A percentile compares a stretch with the other conserved stretches of the same genome.
phyloP scores from a whole-genome alignment of 2,888 invertebrate genomes.

The Cheilosia vernalis region DNA sequence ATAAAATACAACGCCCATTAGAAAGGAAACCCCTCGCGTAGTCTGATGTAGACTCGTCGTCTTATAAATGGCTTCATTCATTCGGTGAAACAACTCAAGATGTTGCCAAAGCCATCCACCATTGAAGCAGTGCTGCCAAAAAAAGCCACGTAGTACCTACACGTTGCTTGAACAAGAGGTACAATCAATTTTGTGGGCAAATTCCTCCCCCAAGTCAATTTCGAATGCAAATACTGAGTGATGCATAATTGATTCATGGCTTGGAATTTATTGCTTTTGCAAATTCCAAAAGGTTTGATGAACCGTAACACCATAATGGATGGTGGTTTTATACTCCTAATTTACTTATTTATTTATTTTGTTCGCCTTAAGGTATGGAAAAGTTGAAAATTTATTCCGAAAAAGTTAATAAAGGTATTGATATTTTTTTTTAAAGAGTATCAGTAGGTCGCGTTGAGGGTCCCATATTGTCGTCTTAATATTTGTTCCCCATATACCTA shows the following conservation, averaged over 20 bases:
- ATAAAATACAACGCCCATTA: conserved; percentile 58
- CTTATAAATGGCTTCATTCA: conserved; percentile 69
- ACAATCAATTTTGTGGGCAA: conserved; percentile 56
- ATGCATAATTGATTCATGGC: conserved; percentile 70
- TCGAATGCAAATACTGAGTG: conserved; percentile 68
- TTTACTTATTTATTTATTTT: conserved; percentile 41
- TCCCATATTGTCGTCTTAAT: no score
- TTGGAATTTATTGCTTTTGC: conserved; percentile 55
- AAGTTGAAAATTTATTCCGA: conserved; percentile 5
- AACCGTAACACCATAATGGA: conserved; percentile 31
- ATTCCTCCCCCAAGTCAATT: conserved; percentile 51
- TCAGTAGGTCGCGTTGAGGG: neutral
- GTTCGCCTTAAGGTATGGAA: neutral
- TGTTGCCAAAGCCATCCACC: conserved; percentile 54
- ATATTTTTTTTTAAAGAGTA: neutral
- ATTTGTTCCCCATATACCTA: no score
- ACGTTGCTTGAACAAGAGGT: conserved; percentile 32
- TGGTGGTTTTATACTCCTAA: conserved; percentile 41
- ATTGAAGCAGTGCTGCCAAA: conserved; percentile 42
- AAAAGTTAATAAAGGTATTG: neutral
- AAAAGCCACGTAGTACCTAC: conserved; percentile 33
- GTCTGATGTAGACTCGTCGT: neutral
- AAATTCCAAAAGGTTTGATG: conserved; percentile 39
- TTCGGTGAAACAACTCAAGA: conserved; percentile 64
- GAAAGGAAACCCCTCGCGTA: conserved; percentile 39